Base-by-base conservation (phyloP, 2,797 vertebrate genomes). In the Tangara arthus region DNA sequence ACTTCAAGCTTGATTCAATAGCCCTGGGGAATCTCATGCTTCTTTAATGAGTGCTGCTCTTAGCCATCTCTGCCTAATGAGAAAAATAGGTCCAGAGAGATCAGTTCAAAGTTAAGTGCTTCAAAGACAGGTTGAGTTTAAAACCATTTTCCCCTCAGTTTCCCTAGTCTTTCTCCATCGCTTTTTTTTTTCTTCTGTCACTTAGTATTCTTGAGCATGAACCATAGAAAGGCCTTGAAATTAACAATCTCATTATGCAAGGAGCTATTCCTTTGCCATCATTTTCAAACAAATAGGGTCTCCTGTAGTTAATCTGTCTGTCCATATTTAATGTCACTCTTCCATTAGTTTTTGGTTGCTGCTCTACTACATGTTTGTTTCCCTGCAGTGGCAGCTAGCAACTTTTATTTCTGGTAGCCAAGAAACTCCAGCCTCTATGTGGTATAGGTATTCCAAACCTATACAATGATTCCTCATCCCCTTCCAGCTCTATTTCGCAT, bases 41-140 rank as follows among this genome's bases (percentile, higher is more conserved):
- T 71, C 66, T 94, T 93, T 95, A 91, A 95, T 81, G 77, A 90
- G 35, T 90, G 61, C 65, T 90, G n/a, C 69, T 94, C 44, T 86
- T 89, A 82, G 42, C 34, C 30, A 26, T 89, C 57, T 93, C 19
- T 70, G 35, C 56, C 44, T 96, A 84, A 93, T 94, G 71, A 95
- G 81, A 93, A 95, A 82, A 92, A 70, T 90, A 85, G 26, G 68
- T 82, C 78, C 84, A 82, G 89, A 73, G 78, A 93, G 87, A 94
- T 66, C 78, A 73, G 66, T 91, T 90, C 84, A 96, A 94, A 94
- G 73, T 82, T 65, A 92, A 90, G 57, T 76, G 83, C 59, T 94
- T 90, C 80, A 96, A 93, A 90, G 80, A 89, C 28, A 93, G 32
- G 56, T 87, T 92, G 32, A 30, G 39, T 89, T 90, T 89, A 68